These are phyloP conservation scores for Drosophila kambysellisi DNA, from an alignment of 2,888 invertebrate genomes.

Conservation along the genomic window DNA sequence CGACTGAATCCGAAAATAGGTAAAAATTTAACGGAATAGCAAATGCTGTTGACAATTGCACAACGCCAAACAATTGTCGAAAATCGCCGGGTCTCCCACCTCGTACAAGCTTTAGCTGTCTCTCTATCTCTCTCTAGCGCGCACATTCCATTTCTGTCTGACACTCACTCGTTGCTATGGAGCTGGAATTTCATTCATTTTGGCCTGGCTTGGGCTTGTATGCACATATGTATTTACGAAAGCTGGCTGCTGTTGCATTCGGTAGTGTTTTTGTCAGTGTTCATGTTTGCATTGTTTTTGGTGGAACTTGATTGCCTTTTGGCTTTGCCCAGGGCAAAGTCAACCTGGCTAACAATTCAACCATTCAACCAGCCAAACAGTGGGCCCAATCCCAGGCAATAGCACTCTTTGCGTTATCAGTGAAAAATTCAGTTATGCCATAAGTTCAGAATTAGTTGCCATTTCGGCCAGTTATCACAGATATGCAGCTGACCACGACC, in stretches of 20 bases:
- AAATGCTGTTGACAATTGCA: slow-evolving; percentile 79
- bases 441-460: slow-evolving; percentile 33
- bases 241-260: slow-evolving; percentile 30
- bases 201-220: slow-evolving; percentile 25
- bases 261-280: slow-evolving; percentile 56
- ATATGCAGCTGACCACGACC: slow-evolving; percentile 30
- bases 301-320: slow-evolving; percentile 76
- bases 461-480: slow-evolving; percentile 5
- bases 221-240: slow-evolving; percentile 30
- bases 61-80: slow-evolving; percentile 73
- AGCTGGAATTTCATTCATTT: slow-evolving; percentile 24
- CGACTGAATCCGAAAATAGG: slow-evolving; percentile 68
- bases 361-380: not conserved
- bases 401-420: slow-evolving; percentile 20
- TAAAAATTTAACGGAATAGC: slow-evolving; percentile 76
- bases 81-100: slow-evolving; percentile 52
- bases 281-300: slow-evolving; percentile 73
- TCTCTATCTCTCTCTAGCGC: not conserved
- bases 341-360: slow-evolving; percentile 22
- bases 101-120: not conserved
- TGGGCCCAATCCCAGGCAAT: not conserved
- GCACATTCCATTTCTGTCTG: not conserved
- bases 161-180: not conserved
- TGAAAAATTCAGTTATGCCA: slow-evolving; percentile 54
- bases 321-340: slow-evolving; percentile 49